Evolutionary conservation across 2,113 vertebrate genomes (phyloP).

Genomic region (Hoplias malabaricus): DNA sequence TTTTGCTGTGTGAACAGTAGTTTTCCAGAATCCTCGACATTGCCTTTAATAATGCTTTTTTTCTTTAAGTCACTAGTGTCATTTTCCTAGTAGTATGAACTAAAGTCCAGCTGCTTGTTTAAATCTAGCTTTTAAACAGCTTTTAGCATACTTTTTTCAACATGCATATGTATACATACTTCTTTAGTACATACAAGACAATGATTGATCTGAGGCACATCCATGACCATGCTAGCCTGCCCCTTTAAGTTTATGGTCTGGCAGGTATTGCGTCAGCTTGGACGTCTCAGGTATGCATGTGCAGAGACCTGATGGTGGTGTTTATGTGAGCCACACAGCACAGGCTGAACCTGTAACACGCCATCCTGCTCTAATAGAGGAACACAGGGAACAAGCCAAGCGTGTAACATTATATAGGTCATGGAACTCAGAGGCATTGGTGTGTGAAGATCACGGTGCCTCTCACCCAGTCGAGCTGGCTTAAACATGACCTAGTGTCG

Average conservation of each 20-base stretch:
- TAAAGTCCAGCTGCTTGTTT: no score
- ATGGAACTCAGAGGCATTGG: constrained; percentile 74
- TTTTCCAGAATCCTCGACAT: no score
- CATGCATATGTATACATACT: no score
- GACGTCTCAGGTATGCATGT: constrained; percentile 45
- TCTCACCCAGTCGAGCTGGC: constrained; percentile 41
- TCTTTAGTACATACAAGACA: background rate
- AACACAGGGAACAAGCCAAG: constrained; percentile 67
- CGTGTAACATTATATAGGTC: constrained; percentile 77
- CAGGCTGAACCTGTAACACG: constrained; percentile 69
- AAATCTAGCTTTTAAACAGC: no score
- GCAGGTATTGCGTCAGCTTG: constrained; percentile 58
- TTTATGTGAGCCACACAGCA: constrained; percentile 22
- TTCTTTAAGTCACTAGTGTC: no score
- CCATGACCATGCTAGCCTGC: background rate
- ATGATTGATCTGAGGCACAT: background rate
- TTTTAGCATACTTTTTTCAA: no score
- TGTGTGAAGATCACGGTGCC: constrained; percentile 75
- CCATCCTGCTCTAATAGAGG: constrained; percentile 67
- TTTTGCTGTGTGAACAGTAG: no score
- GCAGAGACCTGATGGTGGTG: constrained; percentile 38
- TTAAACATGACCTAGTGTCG: constrained; percentile 28
- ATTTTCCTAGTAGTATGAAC: no score
- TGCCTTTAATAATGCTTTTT: no score
- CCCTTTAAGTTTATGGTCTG: background rate